Conservation (phyloP, 2,113 vertebrate genomes). For the Hippocampus abdominalis region DNA sequence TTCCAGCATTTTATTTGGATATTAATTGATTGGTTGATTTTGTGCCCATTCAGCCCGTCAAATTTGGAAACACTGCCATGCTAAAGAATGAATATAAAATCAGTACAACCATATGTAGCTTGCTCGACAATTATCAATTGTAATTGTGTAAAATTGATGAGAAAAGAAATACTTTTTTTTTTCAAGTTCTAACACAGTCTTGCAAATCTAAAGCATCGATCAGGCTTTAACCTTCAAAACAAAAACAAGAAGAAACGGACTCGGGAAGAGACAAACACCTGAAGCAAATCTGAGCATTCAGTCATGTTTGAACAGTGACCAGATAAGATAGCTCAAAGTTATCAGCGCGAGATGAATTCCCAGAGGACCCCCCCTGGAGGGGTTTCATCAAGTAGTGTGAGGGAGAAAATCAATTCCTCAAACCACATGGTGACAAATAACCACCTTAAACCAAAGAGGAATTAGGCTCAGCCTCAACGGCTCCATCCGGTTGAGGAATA, state of each 20-base stretch:
- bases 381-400: conserved; percentile 60
- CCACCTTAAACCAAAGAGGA: conserved; percentile 41
- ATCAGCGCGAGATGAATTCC: conserved; percentile 69
- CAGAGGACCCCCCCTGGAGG: conserved; percentile 49
- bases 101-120: not conserved
- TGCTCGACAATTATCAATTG: not conserved
- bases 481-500: conserved; percentile 10
- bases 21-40: not conserved
- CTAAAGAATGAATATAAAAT: conserved; percentile 3
- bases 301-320: conserved; percentile 69
- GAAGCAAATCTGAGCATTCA: conserved; percentile 62
- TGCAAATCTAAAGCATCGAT: conserved; percentile 43
- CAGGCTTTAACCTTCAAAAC: conserved; percentile 66
- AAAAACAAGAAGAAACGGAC: conserved; percentile 59
- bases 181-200: conserved; percentile 8
- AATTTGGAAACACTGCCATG: conserved; percentile 9
- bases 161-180: conserved; percentile 12
- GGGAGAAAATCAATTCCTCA: conserved; percentile 60
- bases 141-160: conserved; percentile 1
- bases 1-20: not conserved
- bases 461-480: conserved; percentile 32
- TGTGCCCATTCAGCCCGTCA: not conserved
- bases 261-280: conserved; percentile 62
- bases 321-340: conserved; percentile 73
- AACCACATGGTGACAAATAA: conserved; percentile 60